phyloP scores from a whole-genome alignment of 2,888 invertebrate genomes.

The Eupithecia tripunctaria region DNA sequence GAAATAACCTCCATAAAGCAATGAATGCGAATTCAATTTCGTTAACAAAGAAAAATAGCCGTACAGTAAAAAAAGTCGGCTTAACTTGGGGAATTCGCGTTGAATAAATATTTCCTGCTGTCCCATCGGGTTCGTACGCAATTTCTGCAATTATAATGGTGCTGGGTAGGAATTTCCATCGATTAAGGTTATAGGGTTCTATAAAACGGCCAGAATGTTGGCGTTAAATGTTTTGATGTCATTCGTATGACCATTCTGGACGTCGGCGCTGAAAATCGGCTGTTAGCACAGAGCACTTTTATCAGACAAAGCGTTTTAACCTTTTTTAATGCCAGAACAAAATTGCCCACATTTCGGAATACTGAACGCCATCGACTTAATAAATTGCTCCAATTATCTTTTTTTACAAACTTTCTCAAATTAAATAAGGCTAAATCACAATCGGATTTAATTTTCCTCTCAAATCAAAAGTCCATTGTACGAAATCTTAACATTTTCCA shows the following conservation, averaged over 20 bases:
- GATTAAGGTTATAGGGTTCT: conserved; percentile 19
- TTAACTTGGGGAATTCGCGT: conserved; percentile 40
- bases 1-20: conserved; percentile 65
- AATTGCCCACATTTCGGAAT: neutral
- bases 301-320: neutral
- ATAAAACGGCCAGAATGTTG: neutral
- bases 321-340: neutral
- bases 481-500: conserved; percentile 18
- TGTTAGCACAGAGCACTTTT: neutral
- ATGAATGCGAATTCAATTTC: conserved; percentile 74
- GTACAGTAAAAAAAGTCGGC: conserved; percentile 47
- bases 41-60: conserved; percentile 72
- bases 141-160: conserved; percentile 32
- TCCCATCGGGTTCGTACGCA: conserved; percentile 31
- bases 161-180: conserved; percentile 31
- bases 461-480: neutral
- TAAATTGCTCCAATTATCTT: neutral
- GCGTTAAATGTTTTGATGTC: neutral
- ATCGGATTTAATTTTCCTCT: conserved; percentile 4
- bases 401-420: neutral
- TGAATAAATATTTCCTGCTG: conserved; percentile 42
- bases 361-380: neutral
- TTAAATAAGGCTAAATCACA: neutral
- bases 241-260: conserved; percentile 2
- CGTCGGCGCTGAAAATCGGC: neutral